Evolutionary conservation across 2,888 invertebrate species (phyloP), one percentile per base, ranked within the genome.

Genomic region (Bruchidius siliquastri): DNA sequence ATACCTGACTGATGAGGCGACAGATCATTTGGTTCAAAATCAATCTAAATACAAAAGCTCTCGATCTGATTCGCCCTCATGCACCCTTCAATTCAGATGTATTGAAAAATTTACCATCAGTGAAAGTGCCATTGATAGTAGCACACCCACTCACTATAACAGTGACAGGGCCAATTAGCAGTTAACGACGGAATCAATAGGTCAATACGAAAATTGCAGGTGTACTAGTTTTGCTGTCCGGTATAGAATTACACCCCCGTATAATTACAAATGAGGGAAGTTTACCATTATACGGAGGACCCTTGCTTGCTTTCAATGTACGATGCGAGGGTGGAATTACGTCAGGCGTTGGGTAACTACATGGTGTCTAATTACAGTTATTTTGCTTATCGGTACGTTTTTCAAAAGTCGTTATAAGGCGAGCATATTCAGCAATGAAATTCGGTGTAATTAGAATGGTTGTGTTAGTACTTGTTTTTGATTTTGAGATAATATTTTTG

Each of bases 151-250:
- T 49, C 49, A 49, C 49, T 49, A 49, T 74, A 75, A 70, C 71
- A 75, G 74, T 78, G 78, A 77, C 78, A 78, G 74, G 76, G 75
- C 74, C 73, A 77, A 78, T 78, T 78, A 75, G 73, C 72, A 72
- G 72, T 72, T 73, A 72, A 74, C 72, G 70, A 73, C 69, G 69
- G 21, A 76, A 78, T 78, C 78, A 78, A 78, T 78, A 78, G 77
- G 74, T 76, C 76, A 75, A 73, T 76, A 69, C 74, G 71, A 72
- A 76, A 77, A 79, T 77, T 75, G 75, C 76, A 77, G 77, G 77
- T 77, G 21, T 68, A 68, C 13, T 21, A 21, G 68, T 4, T n/a
- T 67, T 21, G 67, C 20, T 67, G n/a, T 67, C 67, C 67, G 21
- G 67, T 68, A 71, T 71, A 68, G 71, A 78, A 76, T 78, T 75